Evolutionary conservation across 1,140 invertebrate genomes (phyloP), one percentile per base, ranked within the genome.

Genomic region (Drosophila ercepeae): DNA sequence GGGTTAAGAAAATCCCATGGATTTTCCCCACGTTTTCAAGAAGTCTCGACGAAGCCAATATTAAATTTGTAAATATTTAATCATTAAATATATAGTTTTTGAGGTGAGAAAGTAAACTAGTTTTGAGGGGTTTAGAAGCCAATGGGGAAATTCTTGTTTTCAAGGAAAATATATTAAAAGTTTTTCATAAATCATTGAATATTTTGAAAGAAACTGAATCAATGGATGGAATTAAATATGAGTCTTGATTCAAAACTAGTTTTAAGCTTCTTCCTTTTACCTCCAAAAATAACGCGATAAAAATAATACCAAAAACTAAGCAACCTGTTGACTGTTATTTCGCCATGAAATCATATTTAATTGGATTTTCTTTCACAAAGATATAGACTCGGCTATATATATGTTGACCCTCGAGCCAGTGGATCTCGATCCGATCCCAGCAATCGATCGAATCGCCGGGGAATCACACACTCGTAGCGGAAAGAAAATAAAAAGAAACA

Each of bases 391-490:
- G 13, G 1, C 2, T 16, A 16, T 14, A 39, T 6, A 13, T n/a
- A 32, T 32, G 5, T 14, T 39, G 19, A 39, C 45, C 13, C n/a
- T 21, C 32, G 7, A 18, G 16, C 14, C 9, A n/a, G 13, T 41
- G 34, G 14, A 16, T 18, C 8, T 13, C 45, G 14, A 45, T 41
- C 14, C 36, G 7, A 13, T 16, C n/a, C 36, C 55, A 49, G 57
- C 42, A 57, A 64, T 64, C 60, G 61, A 39, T 39, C 36, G 36
- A 16, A 42, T 63, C 27, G 52, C 27, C 8, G 60, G 60, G 60
- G 60, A 64, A 48, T 64, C 60, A 64, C 60, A 16, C n/a, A 5
- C 32, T 18, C 1, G 39, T 2, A 4, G 8, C n/a, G 19, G 16
- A 25, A 29, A 60, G 16, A 29, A 54, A 49, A 41, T 25, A 8